Conservation (phyloP, 2,797 vertebrate genomes). For the Crax fasciolata region DNA sequence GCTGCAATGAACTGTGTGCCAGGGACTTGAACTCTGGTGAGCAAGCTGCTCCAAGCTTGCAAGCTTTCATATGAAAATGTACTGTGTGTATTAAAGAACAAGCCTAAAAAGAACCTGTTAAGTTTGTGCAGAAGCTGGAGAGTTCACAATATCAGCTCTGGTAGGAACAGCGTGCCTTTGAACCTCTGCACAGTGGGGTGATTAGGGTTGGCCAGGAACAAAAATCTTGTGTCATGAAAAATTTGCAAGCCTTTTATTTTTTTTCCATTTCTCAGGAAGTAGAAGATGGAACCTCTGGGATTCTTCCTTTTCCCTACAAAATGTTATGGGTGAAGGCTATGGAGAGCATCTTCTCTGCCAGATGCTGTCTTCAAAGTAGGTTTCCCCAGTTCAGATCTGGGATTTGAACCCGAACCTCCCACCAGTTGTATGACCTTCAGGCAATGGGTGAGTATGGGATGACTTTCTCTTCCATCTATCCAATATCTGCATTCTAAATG, state of each 20-base stretch:
- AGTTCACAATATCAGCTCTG: not conserved
- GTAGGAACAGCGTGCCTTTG: not conserved
- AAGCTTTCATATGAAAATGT: constrained; percentile 7
- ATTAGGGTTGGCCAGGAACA: not conserved
- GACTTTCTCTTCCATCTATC: not conserved
- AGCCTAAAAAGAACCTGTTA: not conserved
- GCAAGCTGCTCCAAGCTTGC: constrained; percentile 25
- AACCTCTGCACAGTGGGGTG: not conserved
- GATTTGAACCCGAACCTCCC: not conserved
- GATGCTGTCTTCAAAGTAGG: not conserved
- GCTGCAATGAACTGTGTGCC: constrained; percentile 54
- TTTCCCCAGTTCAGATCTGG: not conserved
- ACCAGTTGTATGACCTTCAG: rapidly evolving
- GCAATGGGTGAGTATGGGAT: not conserved
- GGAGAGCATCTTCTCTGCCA: not conserved
- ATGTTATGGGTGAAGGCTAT: not conserved
- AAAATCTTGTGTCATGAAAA: not conserved
- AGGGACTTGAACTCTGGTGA: constrained; percentile 65
- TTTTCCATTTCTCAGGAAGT: not conserved
- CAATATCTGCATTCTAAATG: not conserved
- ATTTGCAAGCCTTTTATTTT: not conserved
- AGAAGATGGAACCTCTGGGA: not conserved
- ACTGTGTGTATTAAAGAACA: not conserved
- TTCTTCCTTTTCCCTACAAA: not conserved
- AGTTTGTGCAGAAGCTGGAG: constrained; percentile 5